These are phyloP conservation scores for Trichacis sp. DNA, from an alignment of 2,888 invertebrate genomes.

Conservation along the genomic window DNA sequence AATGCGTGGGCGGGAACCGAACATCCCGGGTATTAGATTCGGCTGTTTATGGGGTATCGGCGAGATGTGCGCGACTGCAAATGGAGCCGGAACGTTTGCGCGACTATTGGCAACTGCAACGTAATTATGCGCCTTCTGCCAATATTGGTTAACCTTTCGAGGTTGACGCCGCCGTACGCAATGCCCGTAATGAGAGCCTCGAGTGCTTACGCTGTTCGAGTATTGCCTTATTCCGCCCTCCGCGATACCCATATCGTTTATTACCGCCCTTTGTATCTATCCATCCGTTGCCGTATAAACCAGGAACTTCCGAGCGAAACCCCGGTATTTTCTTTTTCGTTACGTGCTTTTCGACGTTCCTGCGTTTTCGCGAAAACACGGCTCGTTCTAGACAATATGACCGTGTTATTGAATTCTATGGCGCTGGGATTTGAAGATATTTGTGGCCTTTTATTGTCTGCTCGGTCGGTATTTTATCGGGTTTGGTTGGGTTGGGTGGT, in stretches of 20 bases:
- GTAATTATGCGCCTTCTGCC: conserved; percentile 68
- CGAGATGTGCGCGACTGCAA: conserved; percentile 27
- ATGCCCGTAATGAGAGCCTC: conserved; percentile 67
- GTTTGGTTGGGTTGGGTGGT: too few relatives aligned
- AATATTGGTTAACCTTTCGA: conserved; percentile 69
- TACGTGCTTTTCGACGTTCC: not conserved
- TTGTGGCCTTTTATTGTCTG: conserved; percentile 1
- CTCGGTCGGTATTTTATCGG: not conserved
- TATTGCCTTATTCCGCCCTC: conserved; percentile 44
- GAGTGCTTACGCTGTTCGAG: conserved; percentile 58
- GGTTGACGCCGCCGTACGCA: conserved; percentile 67
- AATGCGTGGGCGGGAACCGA: conserved; percentile 20
- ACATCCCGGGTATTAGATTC: conserved; percentile 35
- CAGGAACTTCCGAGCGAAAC: not conserved
- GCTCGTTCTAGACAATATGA: not conserved
- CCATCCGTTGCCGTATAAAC: conserved; percentile 28
- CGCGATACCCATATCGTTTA: conserved; percentile 46
- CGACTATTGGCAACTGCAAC: conserved; percentile 52
- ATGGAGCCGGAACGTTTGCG: conserved; percentile 49
- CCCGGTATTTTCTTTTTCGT: conserved; percentile 9
- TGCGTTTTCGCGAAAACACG: not conserved
- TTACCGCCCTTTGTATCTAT: conserved; percentile 43
- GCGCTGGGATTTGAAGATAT: not conserved
- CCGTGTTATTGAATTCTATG: not conserved
- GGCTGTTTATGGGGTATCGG: conserved; percentile 33